phyloP scores from a whole-genome alignment of 2,797 vertebrate species.

The Sciaenops ocellatus region DNA sequence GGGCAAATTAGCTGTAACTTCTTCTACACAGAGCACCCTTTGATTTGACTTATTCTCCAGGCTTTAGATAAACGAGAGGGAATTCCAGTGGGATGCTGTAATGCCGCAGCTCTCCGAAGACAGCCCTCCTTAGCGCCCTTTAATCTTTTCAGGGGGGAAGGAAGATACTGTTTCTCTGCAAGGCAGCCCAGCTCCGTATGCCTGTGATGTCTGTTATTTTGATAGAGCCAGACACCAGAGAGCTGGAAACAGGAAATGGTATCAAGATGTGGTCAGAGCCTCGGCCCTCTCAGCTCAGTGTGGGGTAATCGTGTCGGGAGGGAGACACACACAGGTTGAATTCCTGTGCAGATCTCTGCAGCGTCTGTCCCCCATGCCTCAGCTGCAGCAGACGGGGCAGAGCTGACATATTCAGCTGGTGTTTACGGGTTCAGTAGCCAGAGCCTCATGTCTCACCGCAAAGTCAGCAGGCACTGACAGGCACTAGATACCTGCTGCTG shows the following conservation, averaged over 20 bases:
- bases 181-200: constrained; percentile 48
- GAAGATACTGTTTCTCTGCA: constrained; percentile 63
- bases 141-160: constrained; percentile 73
- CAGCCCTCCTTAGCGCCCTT: constrained; percentile 68
- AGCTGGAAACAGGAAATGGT: constrained; percentile 75
- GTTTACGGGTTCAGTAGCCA: constrained; percentile 57
- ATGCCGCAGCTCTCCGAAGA: constrained; percentile 70
- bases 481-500: constrained; percentile 61
- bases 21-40: constrained; percentile 80
- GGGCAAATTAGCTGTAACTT: constrained; percentile 88
- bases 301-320: constrained; percentile 27
- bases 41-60: constrained; percentile 82
- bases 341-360: constrained; percentile 47
- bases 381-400: constrained; percentile 45
- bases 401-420: constrained; percentile 66
- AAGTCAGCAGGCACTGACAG: constrained; percentile 64
- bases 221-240: constrained; percentile 65
- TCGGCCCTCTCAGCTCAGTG: constrained; percentile 27
- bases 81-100: constrained; percentile 81
- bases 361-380: constrained; percentile 35
- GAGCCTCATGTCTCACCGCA: constrained; percentile 40
- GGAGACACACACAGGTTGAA: constrained; percentile 46
- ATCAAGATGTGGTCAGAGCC: constrained; percentile 73
- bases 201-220: constrained; percentile 74
- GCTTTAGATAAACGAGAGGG: constrained; percentile 78